Evolutionary conservation across 2,888 invertebrate species (phyloP), one percentile per base, ranked within the genome.

Genomic region (Sisyra terminalis): DNA sequence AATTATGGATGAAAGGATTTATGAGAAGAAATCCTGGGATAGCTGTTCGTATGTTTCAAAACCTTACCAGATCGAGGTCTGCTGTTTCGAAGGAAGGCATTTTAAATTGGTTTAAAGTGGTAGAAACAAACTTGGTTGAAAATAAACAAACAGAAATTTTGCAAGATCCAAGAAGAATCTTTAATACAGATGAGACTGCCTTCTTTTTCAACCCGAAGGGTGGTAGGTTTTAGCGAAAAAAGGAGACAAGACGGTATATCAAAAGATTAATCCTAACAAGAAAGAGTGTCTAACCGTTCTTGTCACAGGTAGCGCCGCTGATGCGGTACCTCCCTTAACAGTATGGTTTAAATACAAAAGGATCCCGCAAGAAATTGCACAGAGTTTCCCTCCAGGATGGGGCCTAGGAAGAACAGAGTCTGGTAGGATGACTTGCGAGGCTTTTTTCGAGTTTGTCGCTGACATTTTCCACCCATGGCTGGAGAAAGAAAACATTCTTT

Each of bases 341-440:
- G 44, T 51, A 7, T 47, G 58, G 17, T 58, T 51, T 44, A 44
- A 48, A 18, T 56, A 58, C 45, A 46, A 55, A 45, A 49, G 55
- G 32, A 49, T 58, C 15, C 57, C 56, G 10, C 40, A 45, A 41
- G 44, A 44, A 39, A 44, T 57, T 18, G 47, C 48, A 7, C 32
- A 45, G 35, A 49, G 46, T 32, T 49, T 58, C 36, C 57, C 57
- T 40, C 39, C 48, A 46, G 51, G 47, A 10, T 64, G 60, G 60
- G 54, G 54, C 34, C 43, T 59, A 24, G 62, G 60, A 44, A 56
- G 52, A 45, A 57, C 58, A 3, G 60, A 63, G 10, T 56, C 47
- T 40, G 61, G 61, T 6, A 63, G 63, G 65, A 66, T 59, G 60
- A 61, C 55, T 8, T n/a, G n/a, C n/a, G n/a, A n/a, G n/a, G n/a